A percentile compares a stretch with the other conserved stretches of the same genome.
Evolutionary conservation across 2,797 vertebrate species (phyloP).

Genomic region (Phataginus tetradactyla): DNA sequence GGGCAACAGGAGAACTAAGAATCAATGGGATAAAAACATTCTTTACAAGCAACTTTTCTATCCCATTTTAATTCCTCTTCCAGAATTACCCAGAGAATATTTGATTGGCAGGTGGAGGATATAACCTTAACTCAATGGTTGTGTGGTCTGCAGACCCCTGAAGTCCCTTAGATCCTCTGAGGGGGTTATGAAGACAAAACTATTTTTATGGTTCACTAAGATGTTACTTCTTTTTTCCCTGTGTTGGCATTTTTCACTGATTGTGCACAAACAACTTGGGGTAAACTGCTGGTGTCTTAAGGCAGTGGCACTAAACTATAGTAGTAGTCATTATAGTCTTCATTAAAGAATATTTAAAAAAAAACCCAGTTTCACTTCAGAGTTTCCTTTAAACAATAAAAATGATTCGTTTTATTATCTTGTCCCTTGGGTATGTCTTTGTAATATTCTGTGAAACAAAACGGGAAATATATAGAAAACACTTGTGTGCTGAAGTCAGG

Average conservation of each 20-base stretch:
- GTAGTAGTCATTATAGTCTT: background rate
- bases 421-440: background rate
- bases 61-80: constrained; percentile 5
- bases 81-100: background rate
- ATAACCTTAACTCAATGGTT: background rate
- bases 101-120: background rate
- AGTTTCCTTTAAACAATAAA: background rate
- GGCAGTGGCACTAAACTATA: background rate
- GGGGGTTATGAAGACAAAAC: background rate
- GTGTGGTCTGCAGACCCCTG: background rate
- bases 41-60: background rate
- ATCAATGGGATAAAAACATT: background rate
- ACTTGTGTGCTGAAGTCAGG: background rate
- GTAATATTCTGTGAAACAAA: background rate
- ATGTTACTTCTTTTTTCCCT: background rate
- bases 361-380: background rate
- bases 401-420: background rate
- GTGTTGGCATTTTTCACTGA: background rate
- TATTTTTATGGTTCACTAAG: background rate
- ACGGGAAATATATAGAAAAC: background rate
- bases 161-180: background rate
- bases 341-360: background rate
- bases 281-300: background rate
- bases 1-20: background rate
- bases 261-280: background rate